phyloP scores from a whole-genome alignment of 1,140 invertebrate species.

The Stegodyphus mimosarum region DNA sequence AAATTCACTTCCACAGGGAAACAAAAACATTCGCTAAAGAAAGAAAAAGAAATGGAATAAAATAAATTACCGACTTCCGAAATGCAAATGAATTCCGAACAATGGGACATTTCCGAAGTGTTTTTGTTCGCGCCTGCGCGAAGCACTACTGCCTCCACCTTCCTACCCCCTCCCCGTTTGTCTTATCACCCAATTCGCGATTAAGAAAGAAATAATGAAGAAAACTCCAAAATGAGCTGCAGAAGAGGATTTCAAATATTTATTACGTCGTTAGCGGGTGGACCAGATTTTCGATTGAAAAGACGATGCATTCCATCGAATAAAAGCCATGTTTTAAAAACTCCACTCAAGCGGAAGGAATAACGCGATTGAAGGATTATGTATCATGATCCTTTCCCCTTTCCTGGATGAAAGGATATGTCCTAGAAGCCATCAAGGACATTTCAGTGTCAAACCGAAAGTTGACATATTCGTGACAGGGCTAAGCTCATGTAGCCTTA shows the following conservation, averaged over 20 bases:
- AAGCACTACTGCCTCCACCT: background rate
- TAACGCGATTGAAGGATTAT: too few relatives aligned
- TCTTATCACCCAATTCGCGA: background rate
- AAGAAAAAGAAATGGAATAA: background rate
- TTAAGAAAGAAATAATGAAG: background rate
- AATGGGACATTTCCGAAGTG: background rate
- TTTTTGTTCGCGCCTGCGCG: background rate
- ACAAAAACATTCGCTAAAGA: background rate
- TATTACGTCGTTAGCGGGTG: conserved; percentile 22
- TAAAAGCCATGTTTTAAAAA: too few relatives aligned
- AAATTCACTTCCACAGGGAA: background rate
- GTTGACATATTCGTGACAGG: too few relatives aligned
- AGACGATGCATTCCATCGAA: too few relatives aligned
- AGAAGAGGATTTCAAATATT: conserved; percentile 31
- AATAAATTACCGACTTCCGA: conserved; percentile 10
- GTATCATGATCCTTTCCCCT: too few relatives aligned
- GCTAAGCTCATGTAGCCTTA: too few relatives aligned
- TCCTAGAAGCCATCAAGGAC: too few relatives aligned
- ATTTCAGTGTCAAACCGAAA: too few relatives aligned
- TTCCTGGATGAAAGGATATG: too few relatives aligned
- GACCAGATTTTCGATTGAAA: too few relatives aligned
- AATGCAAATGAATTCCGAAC: conserved; percentile 18
- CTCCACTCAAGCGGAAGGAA: too few relatives aligned
- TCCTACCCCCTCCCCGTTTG: background rate
- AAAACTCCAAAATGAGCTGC: background rate